A percentile compares a stretch with the other conserved stretches of the same genome.
Conservation (phyloP, 2,797 vertebrate genomes). For the Myotis vivesi region DNA sequence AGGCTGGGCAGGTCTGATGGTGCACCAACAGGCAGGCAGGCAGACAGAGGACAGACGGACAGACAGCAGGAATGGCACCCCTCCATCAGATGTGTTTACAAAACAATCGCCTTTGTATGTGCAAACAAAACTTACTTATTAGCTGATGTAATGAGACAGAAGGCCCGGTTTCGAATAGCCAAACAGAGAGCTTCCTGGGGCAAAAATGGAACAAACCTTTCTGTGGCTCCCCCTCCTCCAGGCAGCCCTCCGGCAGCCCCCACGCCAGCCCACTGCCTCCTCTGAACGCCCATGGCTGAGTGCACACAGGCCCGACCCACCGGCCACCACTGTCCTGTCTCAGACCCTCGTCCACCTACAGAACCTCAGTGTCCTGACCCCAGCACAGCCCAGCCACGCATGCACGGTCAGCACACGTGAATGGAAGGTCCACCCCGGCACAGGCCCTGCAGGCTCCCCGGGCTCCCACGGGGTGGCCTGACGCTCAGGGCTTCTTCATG, state of each 20-base stretch:
- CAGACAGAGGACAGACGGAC: too few relatives aligned
- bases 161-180: fast-evolving
- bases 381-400: fast-evolving
- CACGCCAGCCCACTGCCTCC: background rate
- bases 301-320: background rate
- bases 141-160: background rate
- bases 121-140: background rate
- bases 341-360: background rate
- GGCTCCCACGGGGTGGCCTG: background rate
- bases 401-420: fast-evolving
- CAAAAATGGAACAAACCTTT: background rate
- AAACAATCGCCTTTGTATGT: fast-evolving
- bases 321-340: background rate
- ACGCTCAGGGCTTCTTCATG: background rate
- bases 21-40: background rate
- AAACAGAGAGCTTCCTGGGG: background rate
- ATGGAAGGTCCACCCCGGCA: fast-evolving
- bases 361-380: background rate
- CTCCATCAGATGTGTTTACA: fast-evolving
- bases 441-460: background rate
- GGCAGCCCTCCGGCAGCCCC: background rate
- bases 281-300: background rate
- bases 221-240: background rate
- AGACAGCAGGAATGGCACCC: background rate
- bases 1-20: background rate